Conservation (phyloP, 2,113 vertebrate species). For the Alces alces region DNA sequence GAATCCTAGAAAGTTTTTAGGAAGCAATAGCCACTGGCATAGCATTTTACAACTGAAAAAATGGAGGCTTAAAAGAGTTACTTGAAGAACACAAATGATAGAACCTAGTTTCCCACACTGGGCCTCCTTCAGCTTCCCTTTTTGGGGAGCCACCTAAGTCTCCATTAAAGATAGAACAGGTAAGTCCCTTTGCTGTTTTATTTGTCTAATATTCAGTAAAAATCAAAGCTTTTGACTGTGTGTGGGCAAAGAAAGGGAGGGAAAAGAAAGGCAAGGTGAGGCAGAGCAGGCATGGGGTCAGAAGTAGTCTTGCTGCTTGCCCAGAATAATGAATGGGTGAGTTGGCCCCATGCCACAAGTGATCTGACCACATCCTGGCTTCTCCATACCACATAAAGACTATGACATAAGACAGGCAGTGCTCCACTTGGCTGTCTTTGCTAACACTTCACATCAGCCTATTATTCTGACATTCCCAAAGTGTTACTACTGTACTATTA, state of each 20-base stretch:
- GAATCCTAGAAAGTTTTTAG: not conserved
- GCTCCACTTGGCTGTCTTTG: constrained; percentile 8
- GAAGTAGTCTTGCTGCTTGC: not conserved
- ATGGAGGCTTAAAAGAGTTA: not conserved
- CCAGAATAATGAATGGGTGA: constrained; percentile 19
- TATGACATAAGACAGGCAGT: not conserved
- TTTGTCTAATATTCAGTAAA: not conserved
- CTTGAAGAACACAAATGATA: not conserved
- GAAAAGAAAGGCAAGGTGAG: not conserved
- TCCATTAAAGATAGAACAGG: not conserved
- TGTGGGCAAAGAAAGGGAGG: not conserved
- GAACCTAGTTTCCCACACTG: not conserved
- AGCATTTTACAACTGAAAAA: not conserved
- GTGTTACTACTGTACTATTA: constrained; percentile 22
- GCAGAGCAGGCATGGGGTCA: not conserved
- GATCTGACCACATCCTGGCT: constrained; percentile 5
- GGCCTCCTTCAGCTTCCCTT: not conserved
- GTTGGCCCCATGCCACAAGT: not conserved
- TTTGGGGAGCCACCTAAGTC: not conserved
- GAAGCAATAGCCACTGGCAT: not conserved
- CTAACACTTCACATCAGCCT: not conserved
- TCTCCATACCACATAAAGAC: not conserved
- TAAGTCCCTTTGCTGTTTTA: not conserved
- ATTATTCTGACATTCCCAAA: constrained; percentile 64
- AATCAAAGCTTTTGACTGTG: not conserved